Conservation (phyloP, 2,797 vertebrate genomes). For the Limosa lapponica region DNA sequence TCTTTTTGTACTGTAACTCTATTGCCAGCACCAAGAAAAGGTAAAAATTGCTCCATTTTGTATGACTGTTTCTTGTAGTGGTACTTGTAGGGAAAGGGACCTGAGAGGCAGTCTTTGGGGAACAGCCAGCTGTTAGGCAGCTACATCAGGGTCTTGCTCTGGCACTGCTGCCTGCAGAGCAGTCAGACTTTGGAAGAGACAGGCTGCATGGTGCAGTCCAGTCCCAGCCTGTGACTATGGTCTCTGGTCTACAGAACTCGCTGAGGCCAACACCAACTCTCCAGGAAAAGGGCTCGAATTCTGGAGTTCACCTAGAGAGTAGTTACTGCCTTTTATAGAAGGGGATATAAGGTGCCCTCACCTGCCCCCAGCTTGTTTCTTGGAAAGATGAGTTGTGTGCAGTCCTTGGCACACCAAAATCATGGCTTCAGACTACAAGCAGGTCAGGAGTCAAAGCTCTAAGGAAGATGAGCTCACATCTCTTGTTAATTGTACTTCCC, state of each 20-base stretch:
- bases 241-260: fast-evolving
- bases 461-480: not conserved
- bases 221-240: not conserved
- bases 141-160: not conserved
- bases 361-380: not conserved
- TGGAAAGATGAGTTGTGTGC: not conserved
- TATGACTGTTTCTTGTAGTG: not conserved
- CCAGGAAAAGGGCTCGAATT: not conserved
- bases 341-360: not conserved
- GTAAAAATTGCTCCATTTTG: not conserved
- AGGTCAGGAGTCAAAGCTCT: not conserved
- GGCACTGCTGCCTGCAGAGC: not conserved
- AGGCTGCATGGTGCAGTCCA: not conserved
- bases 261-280: not conserved
- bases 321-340: not conserved
- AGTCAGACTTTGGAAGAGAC: not conserved
- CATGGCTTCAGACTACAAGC: not conserved
- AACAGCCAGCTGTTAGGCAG: not conserved
- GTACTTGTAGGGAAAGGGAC: not conserved
- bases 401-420: not conserved
- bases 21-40: not conserved
- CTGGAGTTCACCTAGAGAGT: not conserved
- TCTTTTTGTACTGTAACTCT: not conserved
- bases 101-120: not conserved
- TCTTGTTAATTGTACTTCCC: not conserved